Conservation (phyloP, 2,888 invertebrate species). For the Sisyra nigra region DNA sequence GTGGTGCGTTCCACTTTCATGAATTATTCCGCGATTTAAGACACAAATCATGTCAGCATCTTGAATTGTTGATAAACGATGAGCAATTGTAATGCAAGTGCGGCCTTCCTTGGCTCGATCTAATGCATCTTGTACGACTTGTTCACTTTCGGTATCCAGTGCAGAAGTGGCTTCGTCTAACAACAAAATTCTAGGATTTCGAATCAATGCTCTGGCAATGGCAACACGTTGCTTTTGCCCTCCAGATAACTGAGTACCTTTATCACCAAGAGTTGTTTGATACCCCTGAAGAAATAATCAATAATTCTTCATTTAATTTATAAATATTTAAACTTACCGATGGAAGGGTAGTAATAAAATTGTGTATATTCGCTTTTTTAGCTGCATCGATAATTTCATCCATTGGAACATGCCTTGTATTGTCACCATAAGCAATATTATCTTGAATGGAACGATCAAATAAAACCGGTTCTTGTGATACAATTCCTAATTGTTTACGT, state of each 20-base stretch:
- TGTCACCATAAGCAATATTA: slow-evolving; percentile 88
- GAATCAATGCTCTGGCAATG: slow-evolving; percentile 67
- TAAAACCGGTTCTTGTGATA: slow-evolving; percentile 83
- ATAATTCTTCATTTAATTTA: not conserved
- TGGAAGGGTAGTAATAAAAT: slow-evolving; percentile 62
- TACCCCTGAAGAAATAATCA: slow-evolving; percentile 40
- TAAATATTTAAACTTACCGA: slow-evolving; percentile 38
- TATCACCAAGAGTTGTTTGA: slow-evolving; percentile 61
- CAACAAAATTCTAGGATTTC: slow-evolving; percentile 59
- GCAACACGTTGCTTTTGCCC: slow-evolving; percentile 79
- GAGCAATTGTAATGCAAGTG: slow-evolving; percentile 77
- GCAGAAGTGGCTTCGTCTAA: slow-evolving; percentile 81
- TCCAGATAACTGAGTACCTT: slow-evolving; percentile 62
- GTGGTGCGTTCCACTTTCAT: slow-evolving; percentile 52
- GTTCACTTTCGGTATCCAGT: slow-evolving; percentile 71
- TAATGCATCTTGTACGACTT: slow-evolving; percentile 76
- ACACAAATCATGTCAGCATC: slow-evolving; percentile 68
- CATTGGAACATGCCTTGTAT: slow-evolving; percentile 40
- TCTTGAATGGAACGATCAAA: slow-evolving; percentile 79
- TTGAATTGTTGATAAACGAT: slow-evolving; percentile 68
- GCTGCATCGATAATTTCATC: slow-evolving; percentile 66
- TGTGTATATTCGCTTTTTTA: slow-evolving; percentile 74
- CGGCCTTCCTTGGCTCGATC: slow-evolving; percentile 66
- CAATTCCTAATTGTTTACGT: slow-evolving; percentile 68
- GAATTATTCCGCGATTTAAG: slow-evolving; percentile 48